Evolutionary conservation across 1,140 invertebrate genomes (phyloP).

Genomic region (Drosophila setifemur): DNA sequence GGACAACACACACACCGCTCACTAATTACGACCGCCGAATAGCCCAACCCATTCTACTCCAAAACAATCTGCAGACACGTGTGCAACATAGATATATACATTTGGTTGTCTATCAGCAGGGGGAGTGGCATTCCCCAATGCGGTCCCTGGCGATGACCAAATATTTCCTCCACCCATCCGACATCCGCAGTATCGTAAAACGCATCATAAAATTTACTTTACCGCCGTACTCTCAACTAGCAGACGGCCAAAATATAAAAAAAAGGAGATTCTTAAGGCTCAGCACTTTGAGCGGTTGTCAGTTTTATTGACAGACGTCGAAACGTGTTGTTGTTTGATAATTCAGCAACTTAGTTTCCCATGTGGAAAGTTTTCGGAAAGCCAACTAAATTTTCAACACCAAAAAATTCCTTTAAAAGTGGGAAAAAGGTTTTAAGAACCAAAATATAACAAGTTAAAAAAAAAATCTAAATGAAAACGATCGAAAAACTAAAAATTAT

Average conservation of each 20-base stretch:
- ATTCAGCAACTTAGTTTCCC: background rate
- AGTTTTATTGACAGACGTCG: constrained; percentile 50
- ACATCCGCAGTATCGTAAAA: constrained; percentile 48
- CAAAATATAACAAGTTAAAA: no score
- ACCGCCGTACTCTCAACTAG: background rate
- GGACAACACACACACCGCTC: constrained; percentile 25
- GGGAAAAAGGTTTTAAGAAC: no score
- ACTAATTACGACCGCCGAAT: constrained; percentile 28
- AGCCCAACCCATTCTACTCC: constrained; percentile 1
- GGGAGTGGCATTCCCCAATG: constrained; percentile 1
- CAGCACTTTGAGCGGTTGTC: constrained; percentile 41
- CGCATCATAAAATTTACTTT: constrained; percentile 40
- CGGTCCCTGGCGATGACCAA: constrained; percentile 3
- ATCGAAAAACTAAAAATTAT: no score
- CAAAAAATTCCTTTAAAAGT: background rate
- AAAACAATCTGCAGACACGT: constrained; percentile 21
- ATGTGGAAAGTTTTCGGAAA: constrained; percentile 2
- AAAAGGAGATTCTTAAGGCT: constrained; percentile 4
- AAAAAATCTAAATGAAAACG: no score
- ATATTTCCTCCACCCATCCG: constrained; percentile 3
- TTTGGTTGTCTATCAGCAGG: background rate
- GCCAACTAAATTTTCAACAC: background rate
- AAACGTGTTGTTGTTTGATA: constrained; percentile 24
- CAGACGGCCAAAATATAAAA: background rate
- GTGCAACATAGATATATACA: background rate